Base-by-base conservation (phyloP, 2,113 vertebrate species). In the Hippotragus niger region DNA sequence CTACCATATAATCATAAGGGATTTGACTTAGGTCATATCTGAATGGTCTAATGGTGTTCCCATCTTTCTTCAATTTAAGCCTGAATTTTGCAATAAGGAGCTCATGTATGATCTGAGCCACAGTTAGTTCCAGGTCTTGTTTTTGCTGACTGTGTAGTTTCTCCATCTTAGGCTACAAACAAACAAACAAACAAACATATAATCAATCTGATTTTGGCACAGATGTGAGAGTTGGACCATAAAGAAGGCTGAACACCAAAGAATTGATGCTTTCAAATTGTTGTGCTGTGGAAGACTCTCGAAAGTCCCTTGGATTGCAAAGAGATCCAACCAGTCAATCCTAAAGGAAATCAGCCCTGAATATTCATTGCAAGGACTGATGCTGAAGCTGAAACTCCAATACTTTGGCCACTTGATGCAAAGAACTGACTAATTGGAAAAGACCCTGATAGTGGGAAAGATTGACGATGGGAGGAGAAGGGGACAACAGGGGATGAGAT, bases 381-480 rank as follows among this genome's bases (percentile, higher is more conserved):
- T 71, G 10, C 19, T 71, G 67, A 25, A 74, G 21, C 2, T 74
- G 36, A 23, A 74, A 74, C 11, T 74, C 36, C 9, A 36, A 71
- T 74, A 40, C 5, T 74, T 40, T 13, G 19, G 2, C 36, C 2
- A 13, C 19, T 2, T 40, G 67, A 25, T 74, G 67, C 1, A 5
- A 74, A 40, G 5, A 67, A 67, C 64, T n/a, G 16, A 23, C 67
- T 74, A 40, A 23, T 2, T 40, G 36, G 67, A 74, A 74, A 74
- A 74, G 36, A 40, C 19, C 36, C 5, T 74, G 21, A 74, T 40
- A 36, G 5, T 40, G 21, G 36, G 21, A 40, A 74, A 25, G n/a
- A 40, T 40, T 74, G 19, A 36, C 16, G 9, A 5, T 0, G 0
- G 8, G 8, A 36, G 19, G n/a, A 74, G 36, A 40, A 40, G 67